Evolutionary conservation across 2,113 vertebrate genomes (phyloP).

Genomic region (Noturus placidus): DNA sequence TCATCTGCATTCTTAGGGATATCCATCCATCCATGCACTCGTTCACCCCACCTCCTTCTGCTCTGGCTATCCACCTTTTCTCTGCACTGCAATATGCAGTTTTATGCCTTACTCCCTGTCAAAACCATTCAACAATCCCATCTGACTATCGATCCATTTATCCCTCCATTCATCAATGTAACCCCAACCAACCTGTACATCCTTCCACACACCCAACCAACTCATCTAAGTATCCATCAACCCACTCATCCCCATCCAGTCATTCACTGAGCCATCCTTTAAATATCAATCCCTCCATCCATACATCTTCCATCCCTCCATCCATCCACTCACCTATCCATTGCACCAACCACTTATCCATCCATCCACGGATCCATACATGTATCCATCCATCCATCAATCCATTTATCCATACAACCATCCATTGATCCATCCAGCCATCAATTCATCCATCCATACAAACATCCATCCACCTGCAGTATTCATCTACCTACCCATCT

Average conservation of each 20-base stretch:
- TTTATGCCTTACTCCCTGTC: conserved; percentile 53
- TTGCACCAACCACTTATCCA: too few species aligned
- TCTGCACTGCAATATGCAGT: conserved; percentile 43
- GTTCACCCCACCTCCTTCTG: conserved; percentile 47
- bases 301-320: background rate
- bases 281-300: background rate
- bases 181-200: background rate
- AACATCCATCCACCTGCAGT: background rate
- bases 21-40: conserved; percentile 66
- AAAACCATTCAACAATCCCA: conserved; percentile 38
- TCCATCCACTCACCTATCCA: background rate
- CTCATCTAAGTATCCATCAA: too few species aligned
- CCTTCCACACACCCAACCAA: background rate
- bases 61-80: conserved; percentile 45
- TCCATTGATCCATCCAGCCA: background rate
- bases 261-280: background rate
- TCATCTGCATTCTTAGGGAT: conserved; percentile 67
- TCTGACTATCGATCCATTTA: conserved; percentile 28
- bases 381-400: background rate
- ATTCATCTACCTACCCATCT: background rate
- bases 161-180: conserved; percentile 13
- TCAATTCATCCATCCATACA: background rate
- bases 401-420: too few species aligned
- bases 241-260: background rate
- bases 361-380: background rate